Evolutionary conservation across 1,140 invertebrate species (phyloP).

Genomic region (Brachionus sp.): DNA sequence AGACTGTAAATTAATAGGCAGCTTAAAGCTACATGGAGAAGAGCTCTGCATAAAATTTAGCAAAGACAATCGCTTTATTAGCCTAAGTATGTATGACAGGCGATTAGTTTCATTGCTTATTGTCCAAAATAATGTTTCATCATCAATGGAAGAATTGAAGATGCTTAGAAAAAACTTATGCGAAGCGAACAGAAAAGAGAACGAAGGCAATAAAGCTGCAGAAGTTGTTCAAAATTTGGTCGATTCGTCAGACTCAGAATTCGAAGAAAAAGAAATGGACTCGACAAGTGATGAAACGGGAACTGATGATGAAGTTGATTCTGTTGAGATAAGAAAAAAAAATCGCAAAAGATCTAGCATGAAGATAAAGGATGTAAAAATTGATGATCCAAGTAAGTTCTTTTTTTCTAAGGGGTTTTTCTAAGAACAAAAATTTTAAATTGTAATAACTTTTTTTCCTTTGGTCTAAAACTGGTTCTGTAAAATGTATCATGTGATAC

Average conservation of each 20-base stretch:
- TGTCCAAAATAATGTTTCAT: background rate
- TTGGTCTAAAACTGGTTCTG: too few species aligned
- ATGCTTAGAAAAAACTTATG: background rate
- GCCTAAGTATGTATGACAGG: constrained; percentile 8
- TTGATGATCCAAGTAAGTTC: constrained; percentile 7
- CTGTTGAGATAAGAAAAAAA: background rate
- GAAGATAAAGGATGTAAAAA: background rate
- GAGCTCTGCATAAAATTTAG: background rate
- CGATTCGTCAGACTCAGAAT: background rate
- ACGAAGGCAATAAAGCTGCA: background rate
- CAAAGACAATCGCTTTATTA: background rate
- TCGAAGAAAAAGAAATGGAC: background rate
- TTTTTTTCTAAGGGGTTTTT: too few species aligned
- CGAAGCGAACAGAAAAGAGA: background rate
- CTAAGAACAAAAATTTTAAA: too few species aligned
- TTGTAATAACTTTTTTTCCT: too few species aligned
- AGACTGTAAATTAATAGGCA: background rate
- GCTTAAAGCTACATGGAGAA: background rate
- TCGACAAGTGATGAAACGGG: constrained; percentile 10
- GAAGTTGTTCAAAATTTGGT: background rate
- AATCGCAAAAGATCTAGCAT: background rate
- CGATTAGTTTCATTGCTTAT: background rate
- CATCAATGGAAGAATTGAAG: background rate
- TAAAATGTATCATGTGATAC: too few species aligned
- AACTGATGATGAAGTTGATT: background rate